Base-by-base conservation (phyloP, 2,888 invertebrate species). In the Volucella bombylans region DNA sequence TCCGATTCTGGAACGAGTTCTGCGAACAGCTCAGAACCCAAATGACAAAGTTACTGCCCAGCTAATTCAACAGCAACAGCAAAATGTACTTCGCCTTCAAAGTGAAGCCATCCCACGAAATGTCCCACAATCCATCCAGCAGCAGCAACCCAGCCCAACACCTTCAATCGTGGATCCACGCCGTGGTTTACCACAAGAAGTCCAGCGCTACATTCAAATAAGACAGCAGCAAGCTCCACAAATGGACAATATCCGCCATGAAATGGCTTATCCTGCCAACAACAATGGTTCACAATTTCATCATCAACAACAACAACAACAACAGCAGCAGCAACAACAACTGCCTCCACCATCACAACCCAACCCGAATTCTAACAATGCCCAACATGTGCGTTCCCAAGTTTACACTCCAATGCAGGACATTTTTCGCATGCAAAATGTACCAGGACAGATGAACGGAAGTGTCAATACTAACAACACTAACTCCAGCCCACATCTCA, bases 1-100 rank as follows among this genome's bases (percentile, higher is more conserved):
- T 92, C 97, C 97, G 0, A 97, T 97, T 78, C 92, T 97, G 87
- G 97, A 97, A 90, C 93, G 97, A 76, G 97, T 97, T 0, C 91
- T 97, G 18, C 94, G 97, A 85, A 96, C 96, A 0, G 96, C 97
- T 0, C 95, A 96, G 80, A 90, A 96, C 4, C 95, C 96, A 65
- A 90, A 90, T 55, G 90, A 91, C 9, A 91, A 90, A 71, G 87
- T 90, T 8, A 88, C 89, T 2, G 89, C 90, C 94, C 90, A 96
- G 95, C 91, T 94, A 52, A 93, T 88, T 90, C 93, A 94, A 72
- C 90, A 90, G 57, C 90, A 91, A 76, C 91, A 91, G 82, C 91
- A 91, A 77, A 91, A 93, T 91, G 87, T 91, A 92, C 78, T 93
- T 92, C 87, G 94, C 90, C 88, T 94, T 92, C 87, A 92, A 64